These are phyloP conservation scores for Danio jaintianensis DNA, from an alignment of 2,797 vertebrate species.

Conservation along the genomic window DNA sequence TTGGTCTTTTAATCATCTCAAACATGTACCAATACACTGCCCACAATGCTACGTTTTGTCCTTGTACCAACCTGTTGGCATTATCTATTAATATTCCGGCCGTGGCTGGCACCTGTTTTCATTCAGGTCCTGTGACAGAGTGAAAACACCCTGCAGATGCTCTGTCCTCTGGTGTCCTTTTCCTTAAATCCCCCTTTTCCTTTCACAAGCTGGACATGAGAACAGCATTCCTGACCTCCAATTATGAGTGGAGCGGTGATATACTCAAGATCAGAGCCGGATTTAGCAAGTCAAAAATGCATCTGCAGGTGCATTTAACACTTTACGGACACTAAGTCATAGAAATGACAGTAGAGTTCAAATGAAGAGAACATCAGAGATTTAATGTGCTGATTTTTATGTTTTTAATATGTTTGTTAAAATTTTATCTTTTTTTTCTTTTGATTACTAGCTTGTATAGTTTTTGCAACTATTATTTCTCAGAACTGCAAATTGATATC, in stretches of 20 bases:
- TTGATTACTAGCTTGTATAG: too few species aligned
- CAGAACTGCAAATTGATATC: too few species aligned
- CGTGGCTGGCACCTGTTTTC: background rate
- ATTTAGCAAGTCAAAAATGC: background rate
- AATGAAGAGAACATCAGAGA: background rate
- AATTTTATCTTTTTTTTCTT: too few species aligned
- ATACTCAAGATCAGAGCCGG: background rate
- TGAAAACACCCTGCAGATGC: slow-evolving; percentile 39
- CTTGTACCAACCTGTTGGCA: slow-evolving; percentile 18
- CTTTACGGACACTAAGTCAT: background rate
- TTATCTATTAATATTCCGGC: slow-evolving; percentile 23
- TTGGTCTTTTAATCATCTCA: background rate
- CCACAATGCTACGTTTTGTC: slow-evolving; percentile 11
- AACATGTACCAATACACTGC: background rate
- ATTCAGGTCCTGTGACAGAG: slow-evolving; percentile 16
- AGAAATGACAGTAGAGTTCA: background rate
- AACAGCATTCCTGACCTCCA: slow-evolving; percentile 8
- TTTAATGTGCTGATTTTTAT: background rate
- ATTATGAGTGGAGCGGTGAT: slow-evolving; percentile 31
- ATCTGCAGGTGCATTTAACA: background rate
- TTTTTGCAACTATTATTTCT: too few species aligned
- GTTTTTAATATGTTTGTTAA: too few species aligned
- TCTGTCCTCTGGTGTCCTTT: slow-evolving; percentile 30
- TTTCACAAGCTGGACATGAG: background rate
- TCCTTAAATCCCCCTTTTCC: background rate